Percentiles rank a stretch among this genome's conserved stretches.
phyloP scores from a whole-genome alignment of 2,888 invertebrate species.

The Notocelia uddmanniana region DNA sequence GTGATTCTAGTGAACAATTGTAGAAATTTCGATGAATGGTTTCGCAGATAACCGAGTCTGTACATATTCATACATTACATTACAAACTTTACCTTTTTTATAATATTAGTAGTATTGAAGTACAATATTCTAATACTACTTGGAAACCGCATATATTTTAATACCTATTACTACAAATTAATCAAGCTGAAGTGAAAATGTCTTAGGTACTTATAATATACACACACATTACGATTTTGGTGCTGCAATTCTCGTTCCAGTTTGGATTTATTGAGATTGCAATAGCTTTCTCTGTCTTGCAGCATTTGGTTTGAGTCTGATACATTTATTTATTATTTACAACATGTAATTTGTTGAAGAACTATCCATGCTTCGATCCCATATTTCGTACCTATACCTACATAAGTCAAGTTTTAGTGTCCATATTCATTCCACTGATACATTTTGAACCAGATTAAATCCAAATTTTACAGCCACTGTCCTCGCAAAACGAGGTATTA shows the following conservation, averaged over 20 bases:
- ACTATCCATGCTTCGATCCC: conserved; percentile 40
- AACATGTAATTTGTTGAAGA: conserved; percentile 46
- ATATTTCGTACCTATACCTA: conserved; percentile 39
- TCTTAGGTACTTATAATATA: neutral
- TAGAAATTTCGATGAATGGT: too few relatives aligned
- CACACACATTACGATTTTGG: conserved; percentile 36
- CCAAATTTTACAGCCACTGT: neutral
- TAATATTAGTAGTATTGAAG: too few relatives aligned
- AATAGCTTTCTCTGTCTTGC: conserved; percentile 66
- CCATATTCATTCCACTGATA: conserved; percentile 29
- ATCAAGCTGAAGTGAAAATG: neutral
- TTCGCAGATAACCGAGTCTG: too few relatives aligned
- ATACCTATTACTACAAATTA: too few relatives aligned
- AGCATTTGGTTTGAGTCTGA: conserved; percentile 55
- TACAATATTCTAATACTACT: too few relatives aligned
- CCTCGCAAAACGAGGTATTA: neutral
- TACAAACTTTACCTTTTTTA: too few relatives aligned
- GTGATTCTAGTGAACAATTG: too few relatives aligned
- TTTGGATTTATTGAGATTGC: conserved; percentile 78
- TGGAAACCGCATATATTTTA: too few relatives aligned
- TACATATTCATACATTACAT: too few relatives aligned
- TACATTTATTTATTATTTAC: conserved; percentile 56
- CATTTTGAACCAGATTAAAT: conserved; percentile 29
- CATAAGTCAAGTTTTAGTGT: conserved; percentile 45
- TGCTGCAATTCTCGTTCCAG: conserved; percentile 71